Evolutionary conservation across 2,113 vertebrate species (phyloP).

Genomic region (Ictalurus furcatus): DNA sequence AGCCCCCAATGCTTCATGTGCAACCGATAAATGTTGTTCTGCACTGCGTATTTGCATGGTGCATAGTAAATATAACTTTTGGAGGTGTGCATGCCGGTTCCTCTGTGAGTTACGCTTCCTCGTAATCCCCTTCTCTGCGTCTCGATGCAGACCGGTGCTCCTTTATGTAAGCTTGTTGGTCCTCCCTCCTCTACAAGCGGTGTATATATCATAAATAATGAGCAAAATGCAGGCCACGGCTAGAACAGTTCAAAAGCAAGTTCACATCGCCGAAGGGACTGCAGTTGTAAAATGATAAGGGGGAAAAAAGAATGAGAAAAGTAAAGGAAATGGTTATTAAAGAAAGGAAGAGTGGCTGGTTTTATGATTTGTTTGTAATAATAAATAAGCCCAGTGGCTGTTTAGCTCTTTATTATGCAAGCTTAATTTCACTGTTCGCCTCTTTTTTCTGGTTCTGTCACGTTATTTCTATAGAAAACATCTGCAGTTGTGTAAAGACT

Average conservation of each 20-base stretch:
- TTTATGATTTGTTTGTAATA: not conserved
- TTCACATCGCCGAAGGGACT: not conserved
- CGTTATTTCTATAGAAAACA: not conserved
- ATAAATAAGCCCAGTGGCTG: conserved; percentile 2
- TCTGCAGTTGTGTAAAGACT: not conserved
- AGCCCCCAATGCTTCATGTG: not conserved
- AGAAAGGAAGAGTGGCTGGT: not conserved
- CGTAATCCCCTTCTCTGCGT: not conserved
- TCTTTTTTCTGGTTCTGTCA: not conserved
- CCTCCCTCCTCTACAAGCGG: not conserved
- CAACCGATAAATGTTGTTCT: not conserved
- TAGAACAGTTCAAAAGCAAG: not conserved
- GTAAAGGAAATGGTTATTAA: conserved; percentile 5
- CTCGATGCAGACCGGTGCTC: not conserved
- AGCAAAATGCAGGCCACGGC: not conserved
- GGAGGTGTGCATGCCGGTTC: not conserved
- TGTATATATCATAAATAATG: conserved; percentile 19
- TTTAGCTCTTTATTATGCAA: conserved; percentile 5
- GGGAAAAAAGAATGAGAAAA: not conserved
- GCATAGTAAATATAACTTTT: not conserved
- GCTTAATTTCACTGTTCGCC: not conserved
- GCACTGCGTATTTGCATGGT: conserved; percentile 8
- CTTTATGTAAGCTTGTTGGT: conserved; percentile 1
- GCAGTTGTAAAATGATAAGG: not conserved
- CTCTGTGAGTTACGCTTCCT: not conserved